Evolutionary conservation across 2,113 vertebrate species (phyloP).

Genomic region (Thunnus thynnus): DNA sequence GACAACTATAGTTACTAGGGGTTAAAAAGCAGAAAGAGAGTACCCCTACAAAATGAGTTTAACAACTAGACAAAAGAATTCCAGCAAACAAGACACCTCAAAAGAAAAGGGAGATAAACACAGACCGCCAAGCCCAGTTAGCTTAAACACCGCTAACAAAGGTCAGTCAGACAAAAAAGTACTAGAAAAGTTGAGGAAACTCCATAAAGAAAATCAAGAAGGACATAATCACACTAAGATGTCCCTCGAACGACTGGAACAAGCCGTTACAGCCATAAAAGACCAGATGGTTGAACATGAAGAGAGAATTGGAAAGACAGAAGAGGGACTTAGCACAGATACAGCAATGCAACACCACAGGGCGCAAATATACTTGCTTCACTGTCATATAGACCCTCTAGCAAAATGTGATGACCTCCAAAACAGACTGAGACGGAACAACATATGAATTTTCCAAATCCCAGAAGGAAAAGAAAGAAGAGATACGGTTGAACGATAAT

Average conservation of each 20-base stretch:
- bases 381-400: not conserved
- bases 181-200: not conserved
- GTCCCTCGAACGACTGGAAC: not conserved
- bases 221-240: not conserved
- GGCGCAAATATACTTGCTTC: not conserved
- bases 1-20: not conserved
- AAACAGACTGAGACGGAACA: constrained; percentile 1
- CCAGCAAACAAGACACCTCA: not conserved
- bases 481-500: not conserved
- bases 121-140: not conserved
- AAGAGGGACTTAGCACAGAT: too few species aligned
- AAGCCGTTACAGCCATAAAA: not conserved
- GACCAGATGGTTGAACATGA: not conserved
- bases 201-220: not conserved
- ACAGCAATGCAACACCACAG: not conserved
- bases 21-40: not conserved
- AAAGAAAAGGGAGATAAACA: not conserved
- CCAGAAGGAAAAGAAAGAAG: not conserved
- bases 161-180: not conserved
- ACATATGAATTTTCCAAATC: not conserved
- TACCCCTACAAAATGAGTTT: not conserved
- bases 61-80: not conserved
- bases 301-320: not conserved
- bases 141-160: not conserved
- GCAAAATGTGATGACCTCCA: not conserved